Evolutionary conservation across 2,113 vertebrate species (phyloP).

Genomic region (Poecilia latipinna): DNA sequence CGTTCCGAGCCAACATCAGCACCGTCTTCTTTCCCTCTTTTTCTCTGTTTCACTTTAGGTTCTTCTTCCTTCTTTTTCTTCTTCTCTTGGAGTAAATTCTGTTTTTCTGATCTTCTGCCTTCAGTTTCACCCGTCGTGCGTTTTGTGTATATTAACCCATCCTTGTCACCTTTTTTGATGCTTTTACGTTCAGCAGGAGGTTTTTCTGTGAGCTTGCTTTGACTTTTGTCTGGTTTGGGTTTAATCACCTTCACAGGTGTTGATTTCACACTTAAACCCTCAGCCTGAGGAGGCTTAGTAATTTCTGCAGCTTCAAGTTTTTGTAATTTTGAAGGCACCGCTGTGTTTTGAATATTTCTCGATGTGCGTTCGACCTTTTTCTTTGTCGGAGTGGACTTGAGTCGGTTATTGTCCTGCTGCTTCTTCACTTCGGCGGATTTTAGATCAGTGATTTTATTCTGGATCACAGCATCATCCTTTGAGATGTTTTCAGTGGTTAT

Average conservation of each 20-base stretch:
- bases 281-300: not conserved
- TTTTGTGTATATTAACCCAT: constrained; percentile 13
- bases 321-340: constrained; percentile 15
- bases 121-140: constrained; percentile 4
- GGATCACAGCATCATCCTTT: constrained; percentile 15
- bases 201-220: constrained; percentile 13
- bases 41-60: not conserved
- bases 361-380: not conserved
- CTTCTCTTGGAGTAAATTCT: constrained; percentile 7
- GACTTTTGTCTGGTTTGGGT: constrained; percentile 21
- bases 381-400: constrained; percentile 26
- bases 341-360: not conserved
- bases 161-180: constrained; percentile 8
- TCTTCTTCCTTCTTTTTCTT: constrained; percentile 28
- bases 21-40: constrained; percentile 20
- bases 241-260: constrained; percentile 30
- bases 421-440: constrained; percentile 9
- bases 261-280: constrained; percentile 17
- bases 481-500: constrained; percentile 1
- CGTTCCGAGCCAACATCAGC: not conserved
- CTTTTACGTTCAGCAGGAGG: constrained; percentile 13
- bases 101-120: constrained; percentile 3
- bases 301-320: not conserved
- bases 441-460: not conserved
- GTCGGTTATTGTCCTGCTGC: not conserved